Evolutionary conservation across 2,797 vertebrate species (phyloP).

Genomic region (Lepilemur ruficaudatus): DNA sequence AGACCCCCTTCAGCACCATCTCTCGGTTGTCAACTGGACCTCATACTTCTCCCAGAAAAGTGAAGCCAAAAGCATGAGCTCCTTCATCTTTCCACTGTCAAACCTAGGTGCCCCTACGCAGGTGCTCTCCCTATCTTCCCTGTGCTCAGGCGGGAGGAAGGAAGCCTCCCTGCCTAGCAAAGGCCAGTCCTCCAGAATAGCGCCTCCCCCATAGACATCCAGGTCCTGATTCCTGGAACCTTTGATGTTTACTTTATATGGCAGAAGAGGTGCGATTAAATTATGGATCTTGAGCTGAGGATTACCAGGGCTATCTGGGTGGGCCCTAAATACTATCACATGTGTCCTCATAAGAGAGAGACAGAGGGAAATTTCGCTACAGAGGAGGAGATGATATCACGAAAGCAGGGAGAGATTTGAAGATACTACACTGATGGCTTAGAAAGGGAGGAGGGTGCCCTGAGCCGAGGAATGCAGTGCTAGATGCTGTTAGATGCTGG

Average conservation of each 20-base stretch:
- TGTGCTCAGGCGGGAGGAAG: background rate
- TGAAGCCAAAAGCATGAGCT: background rate
- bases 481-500: background rate
- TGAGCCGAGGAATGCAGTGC: background rate
- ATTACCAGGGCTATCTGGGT: background rate
- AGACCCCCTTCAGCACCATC: background rate
- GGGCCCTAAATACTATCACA: background rate
- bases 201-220: background rate
- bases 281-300: background rate
- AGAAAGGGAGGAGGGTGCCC: background rate
- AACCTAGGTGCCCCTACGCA: rapidly evolving
- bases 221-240: background rate
- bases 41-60: background rate
- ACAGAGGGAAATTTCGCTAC: background rate
- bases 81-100: background rate
- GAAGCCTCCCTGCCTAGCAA: background rate
- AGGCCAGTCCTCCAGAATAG: background rate
- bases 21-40: background rate
- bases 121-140: background rate
- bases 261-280: background rate
- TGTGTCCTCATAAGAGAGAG: background rate
- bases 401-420: background rate
- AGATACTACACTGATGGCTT: background rate
- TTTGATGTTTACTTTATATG: background rate
- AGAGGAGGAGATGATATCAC: background rate